A percentile compares a stretch with the other conserved stretches of the same genome.
phyloP scores from a whole-genome alignment of 1,140 invertebrate genomes.

The Tetragnatha versicolor region DNA sequence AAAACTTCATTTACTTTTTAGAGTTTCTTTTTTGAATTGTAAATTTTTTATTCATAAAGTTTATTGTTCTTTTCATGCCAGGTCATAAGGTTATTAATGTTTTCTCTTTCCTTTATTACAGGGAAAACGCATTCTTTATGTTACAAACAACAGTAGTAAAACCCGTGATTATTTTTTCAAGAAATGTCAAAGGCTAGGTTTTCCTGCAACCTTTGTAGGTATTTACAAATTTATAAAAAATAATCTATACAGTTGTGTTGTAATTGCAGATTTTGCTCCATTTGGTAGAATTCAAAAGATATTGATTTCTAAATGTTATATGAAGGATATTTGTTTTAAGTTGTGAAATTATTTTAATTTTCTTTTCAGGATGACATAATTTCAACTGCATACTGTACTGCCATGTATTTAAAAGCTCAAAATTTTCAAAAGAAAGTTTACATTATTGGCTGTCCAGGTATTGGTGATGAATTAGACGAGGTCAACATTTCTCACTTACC shows the following conservation, averaged over 20 bases:
- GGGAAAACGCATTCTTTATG: constrained; percentile 87
- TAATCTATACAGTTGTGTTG: not conserved
- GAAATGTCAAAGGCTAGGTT: constrained; percentile 80
- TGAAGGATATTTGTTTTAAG: no score
- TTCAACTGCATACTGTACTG: constrained; percentile 82
- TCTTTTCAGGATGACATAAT: constrained; percentile 82
- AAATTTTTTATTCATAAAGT: not conserved
- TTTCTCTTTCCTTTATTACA: no score
- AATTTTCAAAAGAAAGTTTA: constrained; percentile 85
- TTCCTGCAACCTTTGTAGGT: constrained; percentile 66
- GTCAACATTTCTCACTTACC: constrained; percentile 78
- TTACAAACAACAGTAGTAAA: constrained; percentile 95
- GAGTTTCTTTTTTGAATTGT: not conserved
- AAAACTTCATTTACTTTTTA: not conserved
- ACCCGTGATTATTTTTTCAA: constrained; percentile 77
- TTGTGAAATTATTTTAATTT: no score
- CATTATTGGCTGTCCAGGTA: constrained; percentile 80
- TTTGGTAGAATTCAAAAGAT: no score
- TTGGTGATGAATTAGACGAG: constrained; percentile 80
- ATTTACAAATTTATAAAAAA: not conserved
- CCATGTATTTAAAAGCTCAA: constrained; percentile 76
- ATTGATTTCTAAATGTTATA: no score
- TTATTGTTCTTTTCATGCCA: no score
- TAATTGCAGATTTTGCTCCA: no score
- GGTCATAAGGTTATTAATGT: no score